phyloP scores from a whole-genome alignment of 2,113 vertebrate species.

The Atlantisia rogersi region DNA sequence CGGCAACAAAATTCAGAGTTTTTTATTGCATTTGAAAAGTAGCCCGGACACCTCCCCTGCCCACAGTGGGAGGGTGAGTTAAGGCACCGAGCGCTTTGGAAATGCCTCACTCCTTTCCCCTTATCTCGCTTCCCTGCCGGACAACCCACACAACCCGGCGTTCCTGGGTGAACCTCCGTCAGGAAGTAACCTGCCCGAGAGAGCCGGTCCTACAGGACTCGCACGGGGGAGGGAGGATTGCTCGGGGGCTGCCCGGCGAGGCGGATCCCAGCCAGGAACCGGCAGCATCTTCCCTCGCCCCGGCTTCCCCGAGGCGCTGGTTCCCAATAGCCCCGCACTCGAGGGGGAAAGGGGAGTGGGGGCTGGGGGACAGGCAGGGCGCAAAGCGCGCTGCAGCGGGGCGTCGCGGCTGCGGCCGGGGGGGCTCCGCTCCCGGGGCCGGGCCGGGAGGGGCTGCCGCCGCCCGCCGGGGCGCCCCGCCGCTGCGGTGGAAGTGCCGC shows the following conservation, averaged over 20 bases:
- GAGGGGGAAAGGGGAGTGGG: background rate
- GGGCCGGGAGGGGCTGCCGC: background rate
- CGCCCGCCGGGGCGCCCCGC: background rate
- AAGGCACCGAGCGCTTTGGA: background rate
- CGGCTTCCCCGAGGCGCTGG: background rate
- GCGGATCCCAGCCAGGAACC: background rate
- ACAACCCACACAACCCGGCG: background rate
- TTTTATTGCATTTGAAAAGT: slow-evolving; percentile 48
- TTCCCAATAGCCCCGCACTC: background rate
- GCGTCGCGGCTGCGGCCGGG: background rate
- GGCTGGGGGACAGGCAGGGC: no score
- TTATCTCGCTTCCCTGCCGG: background rate
- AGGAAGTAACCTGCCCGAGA: slow-evolving; percentile 6
- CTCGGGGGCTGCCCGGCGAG: background rate
- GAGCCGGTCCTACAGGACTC: slow-evolving; percentile 49
- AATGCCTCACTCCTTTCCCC: background rate
- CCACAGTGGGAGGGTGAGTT: background rate
- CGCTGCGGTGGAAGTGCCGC: background rate
- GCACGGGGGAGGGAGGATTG: background rate
- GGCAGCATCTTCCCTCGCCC: background rate
- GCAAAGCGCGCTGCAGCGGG: background rate
- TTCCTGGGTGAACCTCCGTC: background rate
- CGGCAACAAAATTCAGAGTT: slow-evolving; percentile 27
- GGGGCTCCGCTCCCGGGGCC: background rate
- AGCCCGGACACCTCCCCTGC: slow-evolving; percentile 19